Evolutionary conservation across 2,797 vertebrate species (phyloP).

Genomic region (Muscicapa comitata): DNA sequence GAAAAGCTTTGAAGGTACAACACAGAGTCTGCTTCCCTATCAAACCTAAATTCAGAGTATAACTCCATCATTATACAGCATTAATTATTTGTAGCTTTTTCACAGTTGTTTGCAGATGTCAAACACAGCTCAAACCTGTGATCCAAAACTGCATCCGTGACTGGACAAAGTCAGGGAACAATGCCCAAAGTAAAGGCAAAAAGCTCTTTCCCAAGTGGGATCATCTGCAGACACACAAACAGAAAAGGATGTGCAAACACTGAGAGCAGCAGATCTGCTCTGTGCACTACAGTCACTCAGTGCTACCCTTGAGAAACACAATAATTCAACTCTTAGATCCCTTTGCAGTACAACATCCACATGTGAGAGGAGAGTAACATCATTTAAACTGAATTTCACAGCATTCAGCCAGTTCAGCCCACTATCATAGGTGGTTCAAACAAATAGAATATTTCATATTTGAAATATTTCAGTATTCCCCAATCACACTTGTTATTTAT

Average conservation of each 20-base stretch:
- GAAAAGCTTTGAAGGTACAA: neutral
- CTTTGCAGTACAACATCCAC: fast-evolving
- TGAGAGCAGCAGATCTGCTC: neutral
- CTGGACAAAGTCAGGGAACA: neutral
- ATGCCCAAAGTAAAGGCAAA: neutral
- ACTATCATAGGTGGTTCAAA: neutral
- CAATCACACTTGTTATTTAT: neutral
- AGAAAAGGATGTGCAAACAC: neutral
- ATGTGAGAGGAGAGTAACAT: neutral
- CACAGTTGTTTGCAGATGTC: neutral
- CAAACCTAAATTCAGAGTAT: neutral
- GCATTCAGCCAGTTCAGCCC: neutral
- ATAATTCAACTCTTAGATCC: fast-evolving
- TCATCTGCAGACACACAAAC: neutral
- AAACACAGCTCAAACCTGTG: neutral
- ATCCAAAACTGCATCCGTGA: neutral
- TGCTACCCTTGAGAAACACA: neutral
- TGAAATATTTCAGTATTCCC: neutral
- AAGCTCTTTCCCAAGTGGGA: neutral
- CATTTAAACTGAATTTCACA: neutral
- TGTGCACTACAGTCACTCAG: fast-evolving
- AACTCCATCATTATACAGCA: neutral
- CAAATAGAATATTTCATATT: neutral
- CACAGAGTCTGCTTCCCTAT: neutral
- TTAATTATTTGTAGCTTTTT: neutral